Conservation (phyloP, 2,888 invertebrate species). For the Caenorhabditis doughertyi region DNA sequence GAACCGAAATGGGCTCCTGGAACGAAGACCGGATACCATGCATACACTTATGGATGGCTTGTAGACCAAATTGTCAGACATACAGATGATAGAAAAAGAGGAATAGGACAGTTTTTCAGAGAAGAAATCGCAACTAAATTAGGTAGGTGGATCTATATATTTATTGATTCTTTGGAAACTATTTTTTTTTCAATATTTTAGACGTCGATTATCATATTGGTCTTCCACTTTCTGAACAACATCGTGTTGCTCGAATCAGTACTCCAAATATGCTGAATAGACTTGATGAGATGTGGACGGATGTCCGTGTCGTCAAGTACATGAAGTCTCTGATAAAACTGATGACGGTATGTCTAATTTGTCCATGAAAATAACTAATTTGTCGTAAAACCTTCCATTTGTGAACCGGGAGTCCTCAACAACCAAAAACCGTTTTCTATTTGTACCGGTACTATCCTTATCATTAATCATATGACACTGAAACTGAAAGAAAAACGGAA, state of each 20-base stretch:
- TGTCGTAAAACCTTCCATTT: constrained; percentile 11
- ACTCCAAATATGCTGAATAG: constrained; percentile 63
- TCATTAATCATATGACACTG: constrained; percentile 54
- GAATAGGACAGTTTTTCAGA: constrained; percentile 68
- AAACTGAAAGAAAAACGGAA: constrained; percentile 17
- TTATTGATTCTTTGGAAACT: not conserved
- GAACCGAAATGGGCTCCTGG: constrained; percentile 75
- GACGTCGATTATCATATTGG: constrained; percentile 83
- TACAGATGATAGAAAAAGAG: constrained; percentile 61
- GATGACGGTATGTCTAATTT: constrained; percentile 53
- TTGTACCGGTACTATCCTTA: constrained; percentile 38
- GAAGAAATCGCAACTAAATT: constrained; percentile 59
- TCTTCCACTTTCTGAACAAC: constrained; percentile 72
- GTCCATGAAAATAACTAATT: constrained; percentile 19
- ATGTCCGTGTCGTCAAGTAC: constrained; percentile 65
- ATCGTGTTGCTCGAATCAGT: constrained; percentile 70
- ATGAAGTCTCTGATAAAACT: constrained; percentile 64
- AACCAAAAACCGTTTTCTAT: constrained; percentile 46
- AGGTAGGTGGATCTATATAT: no score
- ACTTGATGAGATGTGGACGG: constrained; percentile 65
- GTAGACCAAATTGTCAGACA: constrained; percentile 70
- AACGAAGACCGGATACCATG: constrained; percentile 69
- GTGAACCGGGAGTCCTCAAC: constrained; percentile 42
- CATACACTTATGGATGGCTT: constrained; percentile 71
- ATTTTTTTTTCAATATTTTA: constrained; percentile 60